phyloP scores from a whole-genome alignment of 2,888 invertebrate species.

The Sclerodermus sp. region DNA sequence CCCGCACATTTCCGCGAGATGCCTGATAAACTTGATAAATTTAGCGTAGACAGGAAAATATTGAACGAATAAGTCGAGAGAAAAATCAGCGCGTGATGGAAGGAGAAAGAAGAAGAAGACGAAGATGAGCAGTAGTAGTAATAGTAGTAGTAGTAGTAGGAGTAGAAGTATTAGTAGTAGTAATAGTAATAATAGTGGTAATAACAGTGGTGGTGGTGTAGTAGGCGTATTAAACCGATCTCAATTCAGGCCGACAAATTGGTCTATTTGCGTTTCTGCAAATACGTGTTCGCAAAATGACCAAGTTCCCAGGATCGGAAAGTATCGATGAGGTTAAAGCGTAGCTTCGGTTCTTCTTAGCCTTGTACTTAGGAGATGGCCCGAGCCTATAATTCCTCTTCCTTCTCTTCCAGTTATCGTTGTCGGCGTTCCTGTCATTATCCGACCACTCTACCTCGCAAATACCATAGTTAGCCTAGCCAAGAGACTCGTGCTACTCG shows the following conservation, averaged over 20 bases:
- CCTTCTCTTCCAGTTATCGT: conserved; percentile 22
- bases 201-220: background rate
- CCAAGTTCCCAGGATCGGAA: conserved; percentile 3
- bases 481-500: background rate
- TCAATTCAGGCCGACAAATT: background rate
- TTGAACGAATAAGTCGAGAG: no score
- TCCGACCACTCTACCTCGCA: conserved; percentile 6
- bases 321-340: conserved; percentile 15
- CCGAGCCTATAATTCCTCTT: conserved; percentile 21
- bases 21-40: no score
- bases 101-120: no score
- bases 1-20: no score
- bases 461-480: conserved; percentile 19
- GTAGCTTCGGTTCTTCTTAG: conserved; percentile 10
- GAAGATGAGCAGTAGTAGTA: background rate
- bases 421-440: conserved; percentile 18
- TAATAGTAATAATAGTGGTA: no score
- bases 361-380: conserved; percentile 15
- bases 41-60: no score
- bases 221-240: background rate
- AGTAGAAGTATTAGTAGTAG: background rate
- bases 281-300: conserved; percentile 8
- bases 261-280: conserved; percentile 2
- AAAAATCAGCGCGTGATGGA: no score
- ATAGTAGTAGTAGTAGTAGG: background rate